Conservation (phyloP, 2,888 invertebrate genomes). For the Chaetoderma sp. region DNA sequence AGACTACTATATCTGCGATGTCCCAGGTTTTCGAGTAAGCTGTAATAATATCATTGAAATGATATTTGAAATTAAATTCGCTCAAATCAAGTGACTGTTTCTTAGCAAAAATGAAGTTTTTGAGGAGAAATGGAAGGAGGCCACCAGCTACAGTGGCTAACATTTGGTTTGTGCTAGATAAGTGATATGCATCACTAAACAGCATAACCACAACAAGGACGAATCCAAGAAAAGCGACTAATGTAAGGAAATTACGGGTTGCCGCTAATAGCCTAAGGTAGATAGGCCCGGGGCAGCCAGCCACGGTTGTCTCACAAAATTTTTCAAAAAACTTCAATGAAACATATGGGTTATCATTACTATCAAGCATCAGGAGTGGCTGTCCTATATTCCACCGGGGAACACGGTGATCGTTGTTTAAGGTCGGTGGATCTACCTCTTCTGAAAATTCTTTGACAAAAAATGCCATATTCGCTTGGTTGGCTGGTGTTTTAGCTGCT, state of each 20-base stretch:
- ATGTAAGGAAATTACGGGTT: constrained; percentile 26
- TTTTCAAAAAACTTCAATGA: constrained; percentile 36
- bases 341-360: constrained; percentile 34
- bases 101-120: background rate
- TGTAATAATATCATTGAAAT: background rate
- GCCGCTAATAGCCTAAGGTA: constrained; percentile 29
- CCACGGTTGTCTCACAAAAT: constrained; percentile 35
- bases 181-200: constrained; percentile 30
- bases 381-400: constrained; percentile 26
- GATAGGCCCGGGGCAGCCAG: constrained; percentile 41
- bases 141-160: constrained; percentile 6
- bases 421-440: background rate
- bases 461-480: constrained; percentile 3
- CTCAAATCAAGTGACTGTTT: background rate
- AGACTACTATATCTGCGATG: too few species aligned
- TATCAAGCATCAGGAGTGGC: constrained; percentile 36
- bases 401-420: background rate
- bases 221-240: constrained; percentile 36
- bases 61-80: background rate
- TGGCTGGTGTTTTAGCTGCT: background rate
- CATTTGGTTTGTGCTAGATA: constrained; percentile 9
- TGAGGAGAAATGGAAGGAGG: background rate
- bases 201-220: constrained; percentile 34
- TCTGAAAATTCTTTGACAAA: background rate
- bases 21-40: constrained; percentile 4